These are phyloP conservation scores for Cyclophora punctaria DNA, from an alignment of 2,888 invertebrate genomes.

Conservation along the genomic window DNA sequence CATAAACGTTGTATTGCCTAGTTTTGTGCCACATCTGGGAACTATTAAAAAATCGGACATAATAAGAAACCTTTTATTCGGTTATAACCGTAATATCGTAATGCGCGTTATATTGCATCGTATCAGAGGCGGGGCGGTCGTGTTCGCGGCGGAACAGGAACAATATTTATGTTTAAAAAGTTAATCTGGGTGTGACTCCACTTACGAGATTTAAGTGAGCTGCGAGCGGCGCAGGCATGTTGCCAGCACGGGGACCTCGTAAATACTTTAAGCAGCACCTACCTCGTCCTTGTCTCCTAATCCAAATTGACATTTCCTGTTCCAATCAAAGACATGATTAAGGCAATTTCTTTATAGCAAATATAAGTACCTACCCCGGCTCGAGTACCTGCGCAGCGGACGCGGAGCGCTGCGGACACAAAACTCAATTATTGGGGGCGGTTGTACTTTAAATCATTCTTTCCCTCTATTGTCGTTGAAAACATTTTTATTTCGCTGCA, in stretches of 20 bases:
- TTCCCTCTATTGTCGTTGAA: conserved; percentile 26
- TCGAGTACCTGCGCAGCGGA: conserved; percentile 14
- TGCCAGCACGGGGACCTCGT: too few species aligned
- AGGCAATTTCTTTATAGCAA: neutral
- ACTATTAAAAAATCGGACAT: conserved; percentile 35
- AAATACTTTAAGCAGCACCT: too few species aligned
- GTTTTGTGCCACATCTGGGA: conserved; percentile 33
- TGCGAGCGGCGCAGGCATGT: too few species aligned
- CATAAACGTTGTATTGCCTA: conserved; percentile 41
- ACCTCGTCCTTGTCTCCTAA: neutral
- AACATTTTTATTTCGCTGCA: conserved; percentile 30
- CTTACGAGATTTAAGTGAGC: too few species aligned
- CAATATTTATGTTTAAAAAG: too few species aligned
- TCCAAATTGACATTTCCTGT: conserved; percentile 4
- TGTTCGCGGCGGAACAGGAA: too few species aligned
- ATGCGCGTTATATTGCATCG: too few species aligned
- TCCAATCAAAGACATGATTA: neutral
- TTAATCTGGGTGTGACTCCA: too few species aligned
- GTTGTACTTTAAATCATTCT: conserved; percentile 39
- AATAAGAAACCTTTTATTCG: conserved; percentile 28
- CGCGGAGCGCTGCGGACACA: conserved; percentile 16
- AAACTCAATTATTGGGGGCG: conserved; percentile 45
- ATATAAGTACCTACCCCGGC: conserved; percentile 31
- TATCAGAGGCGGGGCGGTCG: too few species aligned
- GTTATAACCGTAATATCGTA: too few species aligned